Conservation (phyloP, 2,888 invertebrate genomes). For the Melolontha melolontha region DNA sequence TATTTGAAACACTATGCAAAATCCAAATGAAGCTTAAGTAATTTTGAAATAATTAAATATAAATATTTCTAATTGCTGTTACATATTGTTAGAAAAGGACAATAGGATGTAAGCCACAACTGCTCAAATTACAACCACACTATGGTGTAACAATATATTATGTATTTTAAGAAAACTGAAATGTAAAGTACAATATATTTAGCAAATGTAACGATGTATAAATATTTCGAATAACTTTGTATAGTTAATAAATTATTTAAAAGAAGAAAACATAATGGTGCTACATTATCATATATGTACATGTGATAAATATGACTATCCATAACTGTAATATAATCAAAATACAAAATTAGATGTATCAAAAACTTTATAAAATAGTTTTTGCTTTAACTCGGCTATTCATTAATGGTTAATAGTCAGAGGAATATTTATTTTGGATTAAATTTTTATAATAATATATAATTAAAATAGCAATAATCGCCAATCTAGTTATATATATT, state of each 20-base stretch:
- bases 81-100: constrained; percentile 20
- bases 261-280: constrained; percentile 49
- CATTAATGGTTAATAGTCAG: no score
- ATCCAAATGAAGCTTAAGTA: constrained; percentile 14
- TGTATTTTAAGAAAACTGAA: constrained; percentile 38
- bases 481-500: background rate
- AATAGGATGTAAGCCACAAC: constrained; percentile 33
- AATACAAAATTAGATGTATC: no score
- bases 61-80: constrained; percentile 20
- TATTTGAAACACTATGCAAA: no score
- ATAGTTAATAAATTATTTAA: constrained; percentile 43
- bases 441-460: no score
- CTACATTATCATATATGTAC: constrained; percentile 51
- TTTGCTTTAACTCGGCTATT: no score
- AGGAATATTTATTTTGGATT: no score
- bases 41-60: constrained; percentile 21
- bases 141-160: constrained; percentile 30
- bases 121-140: constrained; percentile 40
- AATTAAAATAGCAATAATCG: background rate
- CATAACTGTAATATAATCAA: constrained; percentile 45
- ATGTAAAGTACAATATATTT: constrained; percentile 43
- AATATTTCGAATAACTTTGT: constrained; percentile 40
- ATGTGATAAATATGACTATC: constrained; percentile 53
- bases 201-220: constrained; percentile 38
- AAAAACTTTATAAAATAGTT: no score